Evolutionary conservation across 2,113 vertebrate species (phyloP).

Genomic region (Chloropsis hardwickii): DNA sequence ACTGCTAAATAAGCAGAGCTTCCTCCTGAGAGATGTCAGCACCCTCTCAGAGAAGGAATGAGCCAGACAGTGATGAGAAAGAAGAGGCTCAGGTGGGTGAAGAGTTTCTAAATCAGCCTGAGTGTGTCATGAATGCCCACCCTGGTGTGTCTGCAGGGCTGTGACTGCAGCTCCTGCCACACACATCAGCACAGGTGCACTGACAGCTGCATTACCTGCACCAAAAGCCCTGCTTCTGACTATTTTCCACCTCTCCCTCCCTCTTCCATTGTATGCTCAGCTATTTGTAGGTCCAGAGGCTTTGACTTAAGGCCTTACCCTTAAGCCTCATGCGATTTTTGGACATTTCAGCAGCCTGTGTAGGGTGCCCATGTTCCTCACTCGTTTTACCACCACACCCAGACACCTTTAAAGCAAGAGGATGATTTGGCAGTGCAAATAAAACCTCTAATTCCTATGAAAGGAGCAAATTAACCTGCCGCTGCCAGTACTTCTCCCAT

Average conservation of each 20-base stretch:
- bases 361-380: background rate
- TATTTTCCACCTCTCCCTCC: background rate
- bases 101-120: background rate
- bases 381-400: background rate
- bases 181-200: background rate
- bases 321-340: background rate
- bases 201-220: background rate
- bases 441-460: background rate
- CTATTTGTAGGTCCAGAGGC: background rate
- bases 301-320: background rate
- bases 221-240: background rate
- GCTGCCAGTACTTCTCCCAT: background rate
- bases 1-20: background rate
- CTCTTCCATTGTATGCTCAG: background rate
- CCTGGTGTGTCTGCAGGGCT: background rate
- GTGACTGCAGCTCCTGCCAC: background rate
- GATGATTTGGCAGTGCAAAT: background rate
- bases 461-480: background rate
- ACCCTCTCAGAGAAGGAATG: background rate
- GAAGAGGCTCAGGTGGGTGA: background rate
- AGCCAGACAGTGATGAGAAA: background rate
- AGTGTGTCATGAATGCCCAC: background rate
- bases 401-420: background rate
- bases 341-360: background rate
- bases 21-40: background rate